Evolutionary conservation across 2,797 vertebrate species (phyloP), one percentile per base, ranked within the genome.

Genomic region (Gymnoscopelus braueri): DNA sequence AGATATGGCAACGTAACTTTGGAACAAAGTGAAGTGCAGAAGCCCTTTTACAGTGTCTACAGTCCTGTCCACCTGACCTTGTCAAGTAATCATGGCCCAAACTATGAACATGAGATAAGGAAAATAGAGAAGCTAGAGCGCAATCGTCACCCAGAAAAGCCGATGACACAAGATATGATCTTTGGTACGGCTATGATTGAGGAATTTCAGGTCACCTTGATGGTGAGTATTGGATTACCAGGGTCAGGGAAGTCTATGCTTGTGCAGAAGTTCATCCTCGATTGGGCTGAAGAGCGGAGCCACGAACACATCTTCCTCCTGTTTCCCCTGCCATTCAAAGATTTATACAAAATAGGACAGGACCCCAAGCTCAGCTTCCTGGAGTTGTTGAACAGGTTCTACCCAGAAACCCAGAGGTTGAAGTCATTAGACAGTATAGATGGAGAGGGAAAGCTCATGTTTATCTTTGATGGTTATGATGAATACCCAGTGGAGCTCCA

Each of bases 381-480:
- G 62, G 65, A 85, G 1, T 77, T 95, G 24, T 29, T 95, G 13
- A 65, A 86, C 3, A 77, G 19, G 1, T 51, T 94, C 11, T 95
- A 92, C 81, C 94, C 94, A 1, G 83, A 87, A 65, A 86, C 89
- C 32, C 69, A 69, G 49, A 86, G 69, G 55, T 68, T 94, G 8
- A 88, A 78, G 4, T 57, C 29, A 15, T 60, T 88, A 0, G 78
- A 84, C 2, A 78, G 75, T 6, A 65, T 83, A 2, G 67, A 76
- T 0, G 67, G 83, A 2, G 71, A 79, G 3, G 86, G 84, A 63
- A 79, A 48, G n/a, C 72, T 90, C 0, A 74, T 95, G 87, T 91
- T 94, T 11, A 67, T 95, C 72, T 89, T 88, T 9, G 94, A 95
- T 1, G 93, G 93, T 0, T 78, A 94, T 2, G 94, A 95, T 8